Evolutionary conservation across 1,140 invertebrate genomes (phyloP), one percentile per base, ranked within the genome.

Genomic region (Littorina saxatilis): DNA sequence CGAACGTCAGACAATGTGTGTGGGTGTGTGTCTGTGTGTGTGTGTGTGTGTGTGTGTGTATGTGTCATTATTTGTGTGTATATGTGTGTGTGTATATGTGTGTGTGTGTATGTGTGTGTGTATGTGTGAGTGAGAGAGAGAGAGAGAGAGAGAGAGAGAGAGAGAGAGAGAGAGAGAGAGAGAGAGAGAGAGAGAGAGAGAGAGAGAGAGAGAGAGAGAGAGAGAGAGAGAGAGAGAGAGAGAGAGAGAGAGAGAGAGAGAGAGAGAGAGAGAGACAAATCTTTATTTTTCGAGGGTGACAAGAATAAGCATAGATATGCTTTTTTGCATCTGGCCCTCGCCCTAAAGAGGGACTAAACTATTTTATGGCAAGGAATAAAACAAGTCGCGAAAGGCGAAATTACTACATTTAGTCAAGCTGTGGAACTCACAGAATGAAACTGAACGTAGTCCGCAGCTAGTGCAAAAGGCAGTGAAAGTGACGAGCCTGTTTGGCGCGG

Each of bases 101-200:
- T 58, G n/a, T 58, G 55, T 58, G 55, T 58, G 55, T 58, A 23
- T 58, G 55, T 58, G 55, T 58, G 55, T 27, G 55, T 58, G 55
- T 27, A 23, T 27, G 55, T 27, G 55, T 58, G 55, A 13, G 55
- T 58, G 55, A 13, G 55, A 13, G 55, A 1, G 61, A 13, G 5
- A 9, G 61, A 32, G 61, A 9, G 61, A 0, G 61, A 27, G 61
- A 1, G 61, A 27, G 61, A 13, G 4, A 7, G 61, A 1, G 61
- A 4, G 61, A 13, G 61, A 4, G 27, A 13, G 61, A 0, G 29
- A 32, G 61, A 27, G 61, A 1, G 5, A 32, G 61, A 1, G 61
- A 32, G 61, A 32, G 61, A 1, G 61, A 7, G 61, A 7, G 23
- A 4, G 55, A 13, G 61, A 5, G 55, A 13, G n/a, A 1, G 61